Percentiles rank a stretch among this genome's conserved stretches.
phyloP scores from a whole-genome alignment of 2,113 vertebrate genomes.

The Thunnus maccoyii region DNA sequence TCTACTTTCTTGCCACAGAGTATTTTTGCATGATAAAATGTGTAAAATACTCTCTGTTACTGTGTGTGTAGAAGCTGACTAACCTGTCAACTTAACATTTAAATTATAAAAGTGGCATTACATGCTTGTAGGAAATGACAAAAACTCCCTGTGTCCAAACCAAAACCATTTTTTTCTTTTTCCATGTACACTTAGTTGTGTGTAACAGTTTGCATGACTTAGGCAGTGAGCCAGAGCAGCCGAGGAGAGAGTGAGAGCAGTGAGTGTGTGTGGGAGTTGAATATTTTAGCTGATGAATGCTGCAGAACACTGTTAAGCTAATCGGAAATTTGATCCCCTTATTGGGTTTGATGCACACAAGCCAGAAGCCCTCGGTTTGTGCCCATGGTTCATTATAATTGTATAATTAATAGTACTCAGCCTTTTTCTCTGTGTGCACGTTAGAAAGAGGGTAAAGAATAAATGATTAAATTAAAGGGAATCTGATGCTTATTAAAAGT shows the following conservation, averaged over 20 bases:
- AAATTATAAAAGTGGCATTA: background rate
- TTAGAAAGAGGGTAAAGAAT: conserved; percentile 74
- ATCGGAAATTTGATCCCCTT: conserved; percentile 77
- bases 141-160: background rate
- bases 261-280: conserved; percentile 52
- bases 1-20: conserved; percentile 6
- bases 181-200: conserved; percentile 28
- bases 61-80: background rate
- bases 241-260: conserved; percentile 9
- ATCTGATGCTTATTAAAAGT: conserved; percentile 80
- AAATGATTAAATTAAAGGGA: conserved; percentile 80
- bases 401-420: conserved; percentile 83
- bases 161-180: conserved; percentile 3
- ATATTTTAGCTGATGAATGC: conserved; percentile 67
- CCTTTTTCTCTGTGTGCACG: conserved; percentile 68
- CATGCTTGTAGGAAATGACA: background rate
- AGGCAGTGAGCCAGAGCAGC: conserved; percentile 12
- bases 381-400: conserved; percentile 78
- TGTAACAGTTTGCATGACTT: conserved; percentile 38
- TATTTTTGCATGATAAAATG: conserved; percentile 27
- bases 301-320: conserved; percentile 71
- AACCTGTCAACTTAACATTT: conserved; percentile 1
- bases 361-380: conserved; percentile 67
- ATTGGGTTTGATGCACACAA: conserved; percentile 69
- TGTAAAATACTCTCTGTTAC: conserved; percentile 3